Evolutionary conservation across 2,113 vertebrate species (phyloP).

Genomic region (Oncorhynchus masou): DNA sequence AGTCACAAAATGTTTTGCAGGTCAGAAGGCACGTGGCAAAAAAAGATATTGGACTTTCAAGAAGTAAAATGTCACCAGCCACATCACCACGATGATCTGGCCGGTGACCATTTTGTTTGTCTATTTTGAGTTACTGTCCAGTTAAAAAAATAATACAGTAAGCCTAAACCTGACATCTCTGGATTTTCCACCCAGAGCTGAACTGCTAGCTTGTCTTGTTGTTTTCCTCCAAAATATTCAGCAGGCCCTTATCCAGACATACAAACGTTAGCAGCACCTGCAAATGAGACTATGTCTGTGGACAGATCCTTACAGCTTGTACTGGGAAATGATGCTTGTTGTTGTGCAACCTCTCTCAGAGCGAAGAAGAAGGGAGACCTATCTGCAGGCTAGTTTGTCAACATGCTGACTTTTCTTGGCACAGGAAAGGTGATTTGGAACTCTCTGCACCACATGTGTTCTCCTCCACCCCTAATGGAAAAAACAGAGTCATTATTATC

Average conservation of each 20-base stretch:
- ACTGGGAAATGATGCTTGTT: conserved; percentile 7
- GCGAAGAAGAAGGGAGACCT: conserved; percentile 31
- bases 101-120: neutral
- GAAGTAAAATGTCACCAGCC: neutral
- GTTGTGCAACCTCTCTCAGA: conserved; percentile 35
- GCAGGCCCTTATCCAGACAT: neutral
- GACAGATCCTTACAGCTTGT: conserved; percentile 11
- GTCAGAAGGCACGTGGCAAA: no score
- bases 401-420: conserved; percentile 54
- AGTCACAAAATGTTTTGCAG: no score
- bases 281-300: conserved; percentile 25
- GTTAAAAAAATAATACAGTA: neutral
- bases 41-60: neutral
- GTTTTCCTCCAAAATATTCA: neutral
- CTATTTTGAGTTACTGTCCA: neutral
- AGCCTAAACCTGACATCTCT: neutral
- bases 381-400: conserved; percentile 47
- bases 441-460: conserved; percentile 37
- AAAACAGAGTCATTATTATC: conserved; percentile 75
- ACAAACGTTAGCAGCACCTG: conserved; percentile 12
- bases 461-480: conserved; percentile 61
- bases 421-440: conserved; percentile 47
- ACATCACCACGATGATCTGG: neutral
- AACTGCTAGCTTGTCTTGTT: neutral
- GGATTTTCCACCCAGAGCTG: neutral